A percentile compares a stretch with the other conserved stretches of the same genome.
phyloP scores from a whole-genome alignment of 2,888 invertebrate species.

The Rugalucina vietnamica region DNA sequence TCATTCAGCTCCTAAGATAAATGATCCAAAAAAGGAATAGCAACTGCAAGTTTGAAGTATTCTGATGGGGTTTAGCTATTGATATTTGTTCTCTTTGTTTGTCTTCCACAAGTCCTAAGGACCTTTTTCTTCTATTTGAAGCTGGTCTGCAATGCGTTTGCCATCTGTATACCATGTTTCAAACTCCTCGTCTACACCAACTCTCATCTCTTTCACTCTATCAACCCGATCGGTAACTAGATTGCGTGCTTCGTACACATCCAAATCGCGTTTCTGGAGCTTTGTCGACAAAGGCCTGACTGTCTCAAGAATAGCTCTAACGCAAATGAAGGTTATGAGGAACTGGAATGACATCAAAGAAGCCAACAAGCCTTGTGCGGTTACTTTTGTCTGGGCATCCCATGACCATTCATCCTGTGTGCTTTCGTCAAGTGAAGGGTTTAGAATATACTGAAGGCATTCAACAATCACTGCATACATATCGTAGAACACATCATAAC shows the following conservation, averaged over 20 bases:
- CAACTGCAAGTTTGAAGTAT: constrained; percentile 3
- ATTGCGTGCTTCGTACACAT: not conserved
- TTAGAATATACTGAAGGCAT: not conserved
- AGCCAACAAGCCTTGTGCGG: not conserved
- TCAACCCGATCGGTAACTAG: not conserved
- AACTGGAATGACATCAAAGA: constrained; percentile 1
- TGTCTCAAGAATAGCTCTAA: not conserved
- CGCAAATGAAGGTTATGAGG: not conserved
- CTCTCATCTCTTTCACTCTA: not conserved
- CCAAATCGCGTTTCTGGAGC: not conserved
- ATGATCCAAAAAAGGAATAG: not conserved
- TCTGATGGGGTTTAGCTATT: not conserved
- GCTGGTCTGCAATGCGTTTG: not conserved
- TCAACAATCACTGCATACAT: not conserved
- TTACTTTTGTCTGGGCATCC: not conserved
- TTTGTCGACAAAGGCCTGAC: not conserved
- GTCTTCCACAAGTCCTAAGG: not conserved
- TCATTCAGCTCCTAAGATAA: not conserved
- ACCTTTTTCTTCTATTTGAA: not conserved
- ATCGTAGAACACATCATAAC: not conserved
- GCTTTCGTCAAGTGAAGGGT: not conserved
- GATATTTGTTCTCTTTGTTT: not conserved
- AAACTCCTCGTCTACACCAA: not conserved
- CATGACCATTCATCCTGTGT: not conserved
- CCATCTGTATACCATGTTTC: not conserved